Base-by-base conservation (phyloP, 1,140 invertebrate species). In the Zelostemma sp. region DNA sequence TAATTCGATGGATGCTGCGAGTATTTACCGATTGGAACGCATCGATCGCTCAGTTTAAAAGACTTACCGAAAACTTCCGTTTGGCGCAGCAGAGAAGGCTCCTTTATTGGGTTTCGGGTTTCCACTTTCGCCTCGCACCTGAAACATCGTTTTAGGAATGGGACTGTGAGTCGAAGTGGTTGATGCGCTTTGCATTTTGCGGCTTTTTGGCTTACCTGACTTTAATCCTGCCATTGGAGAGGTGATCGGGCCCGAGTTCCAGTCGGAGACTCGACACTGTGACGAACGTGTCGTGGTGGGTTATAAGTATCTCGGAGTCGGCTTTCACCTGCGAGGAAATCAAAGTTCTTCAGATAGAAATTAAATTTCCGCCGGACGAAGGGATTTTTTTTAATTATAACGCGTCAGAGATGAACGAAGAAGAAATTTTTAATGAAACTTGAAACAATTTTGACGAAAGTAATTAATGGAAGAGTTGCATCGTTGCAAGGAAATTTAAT, bases 61-160 rank as follows among this genome's bases (percentile, higher is more conserved):
- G 38, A 70, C 81, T 80, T 71, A 85, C 83, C 82, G 47, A 78
- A 83, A 61, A 85, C 74, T 53, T 81, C 75, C 15, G 80, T 83
- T 18, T 64, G 58, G 11, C 78, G 73, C 18, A 71, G 48, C 70
- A 53, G 72, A 28, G 25, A 75, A 53, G 56, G 64, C 14, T 75
- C 59, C 51, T 55, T 48, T 38, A 65, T 64, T 38, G 75, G 63
- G n/a, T 69, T 40, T 25, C 61, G 66, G 31, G 75, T 77, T 46
- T 73, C 57, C 5, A 85, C 62, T 19, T 55, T 62, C 18, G 82
- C 76, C 53, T 78, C 76, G 60, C 82, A 85, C 43, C 82, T 84
- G 66, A 12, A 75, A 74, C 43, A 72, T 41, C 65, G 61, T 50
- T 40, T 54, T n/a, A 49, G 40, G n/a, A n/a, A n/a, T 35, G 6